Conservation (phyloP, 92 coral and sea anemone genomes). For the Umimayanthus chanpuru region DNA sequence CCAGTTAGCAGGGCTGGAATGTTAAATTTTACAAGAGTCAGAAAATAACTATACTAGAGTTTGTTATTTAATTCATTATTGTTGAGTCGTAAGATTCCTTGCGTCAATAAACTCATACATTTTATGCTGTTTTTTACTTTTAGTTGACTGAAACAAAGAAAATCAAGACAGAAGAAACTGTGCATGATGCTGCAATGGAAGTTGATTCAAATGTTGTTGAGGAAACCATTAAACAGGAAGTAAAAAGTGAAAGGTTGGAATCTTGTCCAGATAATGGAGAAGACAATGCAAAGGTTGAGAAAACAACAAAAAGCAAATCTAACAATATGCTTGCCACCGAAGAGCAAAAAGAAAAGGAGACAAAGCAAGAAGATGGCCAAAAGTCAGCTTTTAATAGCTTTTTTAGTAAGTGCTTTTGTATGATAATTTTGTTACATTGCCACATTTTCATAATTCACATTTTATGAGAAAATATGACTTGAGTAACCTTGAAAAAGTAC, state of each 20-base stretch:
- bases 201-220: constrained; percentile 2
- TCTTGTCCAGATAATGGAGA: neutral
- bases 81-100: too few relatives aligned
- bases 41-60: too few relatives aligned
- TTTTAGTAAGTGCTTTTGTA: constrained; percentile 67
- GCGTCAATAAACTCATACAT: neutral
- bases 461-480: too few relatives aligned
- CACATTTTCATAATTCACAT: too few relatives aligned
- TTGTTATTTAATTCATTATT: too few relatives aligned
- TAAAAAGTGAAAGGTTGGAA: neutral
- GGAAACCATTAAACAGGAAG: neutral
- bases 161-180: constrained; percentile 30
- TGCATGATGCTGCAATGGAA: constrained; percentile 21
- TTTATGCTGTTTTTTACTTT: neutral
- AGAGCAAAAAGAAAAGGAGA: constrained; percentile 13
- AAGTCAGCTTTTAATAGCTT: constrained; percentile 72
- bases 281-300: constrained; percentile 19
- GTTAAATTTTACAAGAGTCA: too few relatives aligned
- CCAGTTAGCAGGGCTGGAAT: too few relatives aligned
- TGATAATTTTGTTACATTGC: neutral
- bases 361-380: constrained; percentile 26
- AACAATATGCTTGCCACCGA: constrained; percentile 15
- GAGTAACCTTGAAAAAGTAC: too few relatives aligned
- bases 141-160: constrained; percentile 48
- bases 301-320: constrained; percentile 45